Evolutionary conservation across 2,113 vertebrate species (phyloP).

Genomic region (Hydrochoerus hydrochaeris): DNA sequence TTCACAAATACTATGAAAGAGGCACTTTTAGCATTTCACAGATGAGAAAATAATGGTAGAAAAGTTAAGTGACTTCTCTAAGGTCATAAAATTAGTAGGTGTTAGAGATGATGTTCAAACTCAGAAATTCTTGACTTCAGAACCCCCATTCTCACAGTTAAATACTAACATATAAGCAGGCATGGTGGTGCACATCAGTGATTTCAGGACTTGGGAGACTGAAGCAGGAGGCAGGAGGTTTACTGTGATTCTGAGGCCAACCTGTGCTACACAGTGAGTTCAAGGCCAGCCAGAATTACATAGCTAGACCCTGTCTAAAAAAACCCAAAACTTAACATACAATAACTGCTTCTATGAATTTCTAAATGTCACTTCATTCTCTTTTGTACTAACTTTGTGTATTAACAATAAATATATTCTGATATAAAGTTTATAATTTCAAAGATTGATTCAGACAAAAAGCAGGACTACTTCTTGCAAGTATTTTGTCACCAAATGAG

Average conservation of each 20-base stretch:
- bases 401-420: background rate
- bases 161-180: background rate
- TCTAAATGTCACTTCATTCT: background rate
- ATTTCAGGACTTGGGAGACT: background rate
- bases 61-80: background rate
- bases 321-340: background rate
- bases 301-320: background rate
- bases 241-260: background rate
- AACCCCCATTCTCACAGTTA: background rate
- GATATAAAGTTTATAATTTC: background rate
- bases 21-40: conserved; percentile 9
- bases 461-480: background rate
- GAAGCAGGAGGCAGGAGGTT: background rate
- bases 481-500: background rate
- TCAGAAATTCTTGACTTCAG: background rate
- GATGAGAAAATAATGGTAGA: background rate
- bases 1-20: background rate
- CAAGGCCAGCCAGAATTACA: background rate
- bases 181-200: background rate
- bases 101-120: background rate
- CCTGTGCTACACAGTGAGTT: background rate
- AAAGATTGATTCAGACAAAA: background rate
- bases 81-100: background rate
- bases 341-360: background rate
- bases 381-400: background rate